Evolutionary conservation across 2,888 invertebrate genomes (phyloP).

Genomic region (Nephrotoma appendiculata): DNA sequence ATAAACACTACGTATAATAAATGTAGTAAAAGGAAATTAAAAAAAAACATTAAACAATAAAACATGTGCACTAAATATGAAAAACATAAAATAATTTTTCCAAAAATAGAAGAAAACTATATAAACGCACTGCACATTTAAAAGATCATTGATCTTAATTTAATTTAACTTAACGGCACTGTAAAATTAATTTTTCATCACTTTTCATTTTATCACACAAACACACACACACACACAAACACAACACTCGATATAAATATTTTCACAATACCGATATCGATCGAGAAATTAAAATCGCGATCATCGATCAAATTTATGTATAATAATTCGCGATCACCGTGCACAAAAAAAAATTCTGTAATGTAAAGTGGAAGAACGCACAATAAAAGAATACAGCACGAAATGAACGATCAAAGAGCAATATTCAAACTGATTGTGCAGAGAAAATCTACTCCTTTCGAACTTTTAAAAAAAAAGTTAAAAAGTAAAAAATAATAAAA

Average conservation of each 20-base stretch:
- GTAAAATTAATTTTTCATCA: background rate
- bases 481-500: background rate
- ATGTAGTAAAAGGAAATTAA: background rate
- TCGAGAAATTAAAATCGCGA: background rate
- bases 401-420: background rate
- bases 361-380: too few relatives aligned
- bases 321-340: too few relatives aligned
- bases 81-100: background rate
- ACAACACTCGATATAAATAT: background rate
- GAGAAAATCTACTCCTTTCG: background rate
- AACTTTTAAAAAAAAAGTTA: background rate
- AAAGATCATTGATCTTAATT: background rate
- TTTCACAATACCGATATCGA: background rate
- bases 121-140: background rate
- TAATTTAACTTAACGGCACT: background rate
- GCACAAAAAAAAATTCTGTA: too few relatives aligned
- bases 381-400: background rate
- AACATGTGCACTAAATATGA: background rate
- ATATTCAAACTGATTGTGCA: background rate
- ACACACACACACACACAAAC: too few relatives aligned
- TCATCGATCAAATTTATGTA: too few relatives aligned
- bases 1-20: background rate
- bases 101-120: background rate
- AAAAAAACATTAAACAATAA: background rate
- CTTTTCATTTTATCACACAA: background rate